phyloP scores from a whole-genome alignment of 2,113 vertebrate genomes.

The Athene cunicularia region DNA sequence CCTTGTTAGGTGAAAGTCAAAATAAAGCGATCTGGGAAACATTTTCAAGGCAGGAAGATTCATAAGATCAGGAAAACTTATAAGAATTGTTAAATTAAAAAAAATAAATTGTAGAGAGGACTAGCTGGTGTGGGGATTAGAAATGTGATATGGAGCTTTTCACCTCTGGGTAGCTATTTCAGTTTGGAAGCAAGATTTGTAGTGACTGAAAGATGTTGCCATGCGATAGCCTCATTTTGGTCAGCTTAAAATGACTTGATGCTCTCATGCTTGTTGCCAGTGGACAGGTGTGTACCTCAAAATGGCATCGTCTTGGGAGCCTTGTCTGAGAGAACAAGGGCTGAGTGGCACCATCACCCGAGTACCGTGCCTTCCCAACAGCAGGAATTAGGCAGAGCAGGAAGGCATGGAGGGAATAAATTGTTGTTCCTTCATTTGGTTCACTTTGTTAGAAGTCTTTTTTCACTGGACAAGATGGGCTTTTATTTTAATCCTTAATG shows the following conservation, averaged over 20 bases:
- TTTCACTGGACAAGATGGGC: not conserved
- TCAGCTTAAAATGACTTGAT: not conserved
- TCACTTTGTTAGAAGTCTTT: not conserved
- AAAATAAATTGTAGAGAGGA: not conserved
- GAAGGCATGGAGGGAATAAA: not conserved
- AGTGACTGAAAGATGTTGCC: constrained; percentile 7
- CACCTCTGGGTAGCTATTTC: constrained; percentile 16
- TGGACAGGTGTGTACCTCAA: constrained; percentile 17
- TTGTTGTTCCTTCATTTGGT: not conserved
- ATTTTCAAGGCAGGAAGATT: not conserved
- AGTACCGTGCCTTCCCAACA: not conserved
- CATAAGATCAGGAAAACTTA: not conserved
- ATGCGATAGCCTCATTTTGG: not conserved
- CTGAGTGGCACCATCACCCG: not conserved
- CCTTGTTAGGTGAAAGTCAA: not conserved
- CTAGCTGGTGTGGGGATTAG: not conserved
- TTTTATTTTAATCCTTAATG: not conserved
- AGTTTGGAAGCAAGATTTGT: constrained; percentile 11
- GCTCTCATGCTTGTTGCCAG: not conserved
- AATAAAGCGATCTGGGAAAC: not conserved
- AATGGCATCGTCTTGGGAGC: not conserved
- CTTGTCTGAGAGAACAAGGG: not conserved
- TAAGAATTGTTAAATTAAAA: not conserved
- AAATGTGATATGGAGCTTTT: not conserved
- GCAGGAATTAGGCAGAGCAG: not conserved